Evolutionary conservation across 2,797 vertebrate species (phyloP).

Genomic region (Argentina silus): DNA sequence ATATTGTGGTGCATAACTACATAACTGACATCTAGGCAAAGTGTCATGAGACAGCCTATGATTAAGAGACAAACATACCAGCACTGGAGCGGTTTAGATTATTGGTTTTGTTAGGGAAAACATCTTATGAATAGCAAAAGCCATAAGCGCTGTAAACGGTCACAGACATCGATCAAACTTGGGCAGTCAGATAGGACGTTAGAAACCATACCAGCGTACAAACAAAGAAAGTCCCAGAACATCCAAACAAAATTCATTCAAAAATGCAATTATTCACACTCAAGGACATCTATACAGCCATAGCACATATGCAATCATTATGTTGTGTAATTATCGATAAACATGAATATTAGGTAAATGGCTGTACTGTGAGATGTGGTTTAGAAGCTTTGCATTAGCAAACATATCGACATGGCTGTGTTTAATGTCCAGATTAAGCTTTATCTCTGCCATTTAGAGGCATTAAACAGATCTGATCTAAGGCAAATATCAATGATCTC

Average conservation of each 20-base stretch:
- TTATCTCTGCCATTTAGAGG: constrained; percentile 62
- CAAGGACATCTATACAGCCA: no score
- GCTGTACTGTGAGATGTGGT: background rate
- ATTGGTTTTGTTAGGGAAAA: background rate
- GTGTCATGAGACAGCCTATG: constrained; percentile 44
- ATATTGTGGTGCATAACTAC: background rate
- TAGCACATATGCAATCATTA: no score
- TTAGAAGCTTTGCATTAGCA: constrained; percentile 8
- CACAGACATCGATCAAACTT: background rate
- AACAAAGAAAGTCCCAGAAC: no score
- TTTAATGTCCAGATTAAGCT: constrained; percentile 60
- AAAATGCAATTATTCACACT: no score
- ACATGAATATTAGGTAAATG: background rate
- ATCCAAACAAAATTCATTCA: no score
- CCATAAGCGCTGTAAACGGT: background rate
- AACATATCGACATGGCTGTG: constrained; percentile 12
- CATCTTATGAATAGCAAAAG: background rate
- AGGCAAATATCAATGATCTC: constrained; percentile 49
- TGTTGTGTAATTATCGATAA: no score
- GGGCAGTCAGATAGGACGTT: background rate
- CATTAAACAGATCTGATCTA: constrained; percentile 54
- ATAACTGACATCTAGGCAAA: constrained; percentile 7
- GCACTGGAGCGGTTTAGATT: background rate
- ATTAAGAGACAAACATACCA: constrained; percentile 36
- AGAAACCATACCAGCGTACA: no score